phyloP scores from a whole-genome alignment of 2,113 vertebrate genomes.

The Neogale vison region DNA sequence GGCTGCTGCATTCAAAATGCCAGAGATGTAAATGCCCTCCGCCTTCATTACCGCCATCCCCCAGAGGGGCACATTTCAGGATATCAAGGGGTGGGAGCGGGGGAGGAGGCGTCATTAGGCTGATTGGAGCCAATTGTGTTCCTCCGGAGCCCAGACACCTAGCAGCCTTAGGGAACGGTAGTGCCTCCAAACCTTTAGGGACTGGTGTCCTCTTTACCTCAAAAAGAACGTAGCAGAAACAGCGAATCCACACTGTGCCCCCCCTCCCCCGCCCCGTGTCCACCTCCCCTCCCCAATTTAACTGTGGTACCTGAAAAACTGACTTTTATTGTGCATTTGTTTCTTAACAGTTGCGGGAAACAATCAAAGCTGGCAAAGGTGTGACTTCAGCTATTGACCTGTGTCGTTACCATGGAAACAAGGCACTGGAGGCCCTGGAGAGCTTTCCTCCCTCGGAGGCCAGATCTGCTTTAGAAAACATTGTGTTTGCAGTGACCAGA shows the following conservation, averaged over 20 bases:
- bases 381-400: conserved; percentile 96
- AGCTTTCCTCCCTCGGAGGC: conserved; percentile 96
- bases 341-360: conserved; percentile 91
- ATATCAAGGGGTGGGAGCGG: neutral
- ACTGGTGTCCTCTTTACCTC: neutral
- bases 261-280: neutral
- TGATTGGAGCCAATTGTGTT: neutral
- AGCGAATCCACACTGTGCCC: neutral
- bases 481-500: conserved; percentile 93
- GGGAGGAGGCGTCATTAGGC: neutral
- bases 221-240: neutral
- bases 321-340: conserved; percentile 81
- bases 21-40: neutral
- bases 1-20: neutral
- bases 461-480: conserved; percentile 96
- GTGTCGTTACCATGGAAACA: conserved; percentile 96
- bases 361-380: conserved; percentile 94
- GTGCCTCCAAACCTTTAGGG: conserved; percentile 21
- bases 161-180: conserved; percentile 6
- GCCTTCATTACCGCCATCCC: neutral
- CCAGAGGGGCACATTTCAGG: neutral
- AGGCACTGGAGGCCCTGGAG: conserved; percentile 94
- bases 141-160: neutral
- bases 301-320: conserved; percentile 48
- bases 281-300: neutral